phyloP scores from a whole-genome alignment of 1,140 invertebrate species.

The Drosophila takahashii region DNA sequence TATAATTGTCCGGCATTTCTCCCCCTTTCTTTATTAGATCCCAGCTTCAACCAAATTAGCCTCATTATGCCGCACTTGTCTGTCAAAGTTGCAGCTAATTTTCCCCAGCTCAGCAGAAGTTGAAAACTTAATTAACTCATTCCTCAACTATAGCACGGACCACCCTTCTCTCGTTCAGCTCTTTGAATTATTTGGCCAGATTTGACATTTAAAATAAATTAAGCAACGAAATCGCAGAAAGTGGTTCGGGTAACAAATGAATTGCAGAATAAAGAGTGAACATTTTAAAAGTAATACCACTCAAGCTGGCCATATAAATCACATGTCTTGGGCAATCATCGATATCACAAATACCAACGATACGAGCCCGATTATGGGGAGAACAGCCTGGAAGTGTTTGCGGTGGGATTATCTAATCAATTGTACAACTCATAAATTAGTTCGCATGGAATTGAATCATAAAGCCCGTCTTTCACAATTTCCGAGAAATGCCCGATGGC shows the following conservation, averaged over 20 bases:
- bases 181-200: slow-evolving; percentile 22
- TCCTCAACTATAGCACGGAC: slow-evolving; percentile 7
- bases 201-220: slow-evolving; percentile 20
- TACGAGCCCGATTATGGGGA: slow-evolving; percentile 38
- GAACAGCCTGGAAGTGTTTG: slow-evolving; percentile 21
- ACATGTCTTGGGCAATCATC: slow-evolving; percentile 47
- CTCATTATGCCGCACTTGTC: slow-evolving; percentile 36
- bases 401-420: slow-evolving; percentile 42
- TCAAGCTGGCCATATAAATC: slow-evolving; percentile 37
- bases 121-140: slow-evolving; percentile 35
- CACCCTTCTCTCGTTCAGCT: neutral
- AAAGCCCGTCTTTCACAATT: neutral
- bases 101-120: slow-evolving; percentile 18
- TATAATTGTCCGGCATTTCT: neutral
- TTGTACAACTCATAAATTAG: slow-evolving; percentile 34
- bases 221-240: slow-evolving; percentile 19
- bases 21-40: slow-evolving; percentile 13
- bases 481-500: slow-evolving; percentile 14
- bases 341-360: slow-evolving; percentile 32
- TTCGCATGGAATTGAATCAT: neutral
- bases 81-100: slow-evolving; percentile 41
- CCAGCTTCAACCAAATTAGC: slow-evolving; percentile 7
- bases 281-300: neutral
- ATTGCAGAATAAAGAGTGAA: slow-evolving; percentile 1
- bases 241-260: slow-evolving; percentile 7